phyloP scores from a whole-genome alignment of 2,888 invertebrate species.

The Idaea biselata region DNA sequence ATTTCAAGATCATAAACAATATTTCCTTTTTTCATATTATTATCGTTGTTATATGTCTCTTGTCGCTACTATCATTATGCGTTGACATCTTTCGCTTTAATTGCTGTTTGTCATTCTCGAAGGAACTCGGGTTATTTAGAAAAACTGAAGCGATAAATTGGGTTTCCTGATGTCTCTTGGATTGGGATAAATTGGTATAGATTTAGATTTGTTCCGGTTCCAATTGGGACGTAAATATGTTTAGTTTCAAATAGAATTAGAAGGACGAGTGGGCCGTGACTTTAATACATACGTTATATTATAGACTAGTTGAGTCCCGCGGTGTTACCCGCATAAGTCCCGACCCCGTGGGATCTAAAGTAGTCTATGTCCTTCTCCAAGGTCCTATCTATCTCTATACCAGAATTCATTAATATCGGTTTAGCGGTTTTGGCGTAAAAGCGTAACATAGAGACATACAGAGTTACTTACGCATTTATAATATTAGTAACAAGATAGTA shows the following conservation, averaged over 20 bases:
- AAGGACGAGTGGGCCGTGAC: not conserved
- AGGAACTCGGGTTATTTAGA: slow-evolving; percentile 11
- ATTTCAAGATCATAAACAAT: too few species aligned
- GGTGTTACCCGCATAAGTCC: too few species aligned
- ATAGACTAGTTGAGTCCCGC: too few species aligned
- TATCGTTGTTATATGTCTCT: not conserved
- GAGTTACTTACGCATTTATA: too few species aligned
- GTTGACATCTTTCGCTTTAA: slow-evolving; percentile 2
- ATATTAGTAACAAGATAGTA: too few species aligned
- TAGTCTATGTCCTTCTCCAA: too few species aligned
- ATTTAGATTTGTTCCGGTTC: slow-evolving; percentile 16
- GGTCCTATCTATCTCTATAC: too few species aligned
- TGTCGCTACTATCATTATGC: slow-evolving; percentile 7
- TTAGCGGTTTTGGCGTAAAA: too few species aligned
- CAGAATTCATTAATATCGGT: too few species aligned
- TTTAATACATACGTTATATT: not conserved
- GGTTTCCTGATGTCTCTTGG: slow-evolving; percentile 10
- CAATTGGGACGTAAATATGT: slow-evolving; percentile 9
- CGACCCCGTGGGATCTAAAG: too few species aligned
- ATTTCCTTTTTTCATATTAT: too few species aligned
- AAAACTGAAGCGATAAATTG: slow-evolving; percentile 18
- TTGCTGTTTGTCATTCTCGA: slow-evolving; percentile 17
- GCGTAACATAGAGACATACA: too few species aligned
- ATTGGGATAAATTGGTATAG: slow-evolving; percentile 7
- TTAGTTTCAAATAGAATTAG: not conserved